These are phyloP conservation scores for Xenops minutus DNA, from an alignment of 2,797 vertebrate species.

Conservation along the genomic window DNA sequence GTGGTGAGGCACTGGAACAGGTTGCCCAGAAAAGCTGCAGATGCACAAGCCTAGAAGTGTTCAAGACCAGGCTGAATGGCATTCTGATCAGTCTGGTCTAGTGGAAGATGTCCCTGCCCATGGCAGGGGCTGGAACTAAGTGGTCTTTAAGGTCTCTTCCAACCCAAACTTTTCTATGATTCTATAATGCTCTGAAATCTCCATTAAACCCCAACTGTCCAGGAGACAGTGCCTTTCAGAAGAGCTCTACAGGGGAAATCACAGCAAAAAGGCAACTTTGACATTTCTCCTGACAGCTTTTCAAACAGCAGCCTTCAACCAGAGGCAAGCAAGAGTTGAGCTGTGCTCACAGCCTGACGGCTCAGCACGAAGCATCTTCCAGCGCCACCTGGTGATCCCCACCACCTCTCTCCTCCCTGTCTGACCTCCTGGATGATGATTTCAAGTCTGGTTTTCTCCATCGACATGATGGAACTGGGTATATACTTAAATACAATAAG, in stretches of 20 bases:
- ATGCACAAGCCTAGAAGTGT: background rate
- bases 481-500: accelerated
- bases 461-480: background rate
- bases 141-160: background rate
- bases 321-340: background rate
- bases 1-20: too few relatives aligned
- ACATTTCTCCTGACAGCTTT: background rate
- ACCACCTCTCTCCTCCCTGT: background rate
- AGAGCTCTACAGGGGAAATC: background rate
- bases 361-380: background rate
- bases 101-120: background rate
- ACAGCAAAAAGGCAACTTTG: background rate
- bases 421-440: accelerated
- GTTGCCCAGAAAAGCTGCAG: background rate
- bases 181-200: background rate
- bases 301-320: background rate
- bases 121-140: background rate
- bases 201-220: background rate
- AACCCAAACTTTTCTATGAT: background rate
- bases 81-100: background rate
- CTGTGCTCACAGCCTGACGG: accelerated
- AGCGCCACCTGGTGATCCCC: constrained; percentile 30
- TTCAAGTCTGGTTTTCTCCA: background rate
- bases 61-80: background rate
- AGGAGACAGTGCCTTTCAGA: background rate